Conservation (phyloP, 2,888 invertebrate genomes). For the Hedya salicella region DNA sequence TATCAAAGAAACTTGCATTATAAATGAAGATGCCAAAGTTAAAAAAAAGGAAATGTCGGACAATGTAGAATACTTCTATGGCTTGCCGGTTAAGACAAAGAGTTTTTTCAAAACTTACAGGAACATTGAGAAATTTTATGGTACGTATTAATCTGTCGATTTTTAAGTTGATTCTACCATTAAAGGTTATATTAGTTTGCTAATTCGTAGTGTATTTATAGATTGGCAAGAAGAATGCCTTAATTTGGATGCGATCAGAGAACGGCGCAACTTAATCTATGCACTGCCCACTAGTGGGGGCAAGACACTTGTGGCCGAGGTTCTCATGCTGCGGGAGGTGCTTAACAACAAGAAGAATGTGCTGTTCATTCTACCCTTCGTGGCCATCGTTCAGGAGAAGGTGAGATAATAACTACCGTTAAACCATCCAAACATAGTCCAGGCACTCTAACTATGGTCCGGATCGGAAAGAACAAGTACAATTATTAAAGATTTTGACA, state of each 20-base stretch:
- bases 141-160: conserved; percentile 86
- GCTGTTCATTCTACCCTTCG: conserved; percentile 96
- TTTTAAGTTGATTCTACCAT: too few species aligned
- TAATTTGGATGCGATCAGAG: conserved; percentile 88
- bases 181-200: too few species aligned
- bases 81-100: conserved; percentile 89
- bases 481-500: too few species aligned
- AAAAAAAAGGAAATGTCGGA: conserved; percentile 43
- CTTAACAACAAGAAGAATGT: conserved; percentile 92
- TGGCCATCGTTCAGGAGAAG: conserved; percentile 99
- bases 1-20: conserved; percentile 65
- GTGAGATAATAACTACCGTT: conserved; percentile 71
- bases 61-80: conserved; percentile 87
- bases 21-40: conserved; percentile 48
- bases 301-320: conserved; percentile 98
- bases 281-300: conserved; percentile 98
- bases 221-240: conserved; percentile 98
- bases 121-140: conserved; percentile 92
- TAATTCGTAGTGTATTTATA: too few species aligned
- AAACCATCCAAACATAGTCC: too few species aligned
- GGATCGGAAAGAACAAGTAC: too few species aligned
- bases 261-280: conserved; percentile 93
- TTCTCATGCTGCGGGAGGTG: conserved; percentile 94
- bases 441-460: too few species aligned
- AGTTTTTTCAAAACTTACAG: conserved; percentile 89